These are phyloP conservation scores for Helostoma temminkii DNA, from an alignment of 2,797 vertebrate genomes.

Conservation along the genomic window DNA sequence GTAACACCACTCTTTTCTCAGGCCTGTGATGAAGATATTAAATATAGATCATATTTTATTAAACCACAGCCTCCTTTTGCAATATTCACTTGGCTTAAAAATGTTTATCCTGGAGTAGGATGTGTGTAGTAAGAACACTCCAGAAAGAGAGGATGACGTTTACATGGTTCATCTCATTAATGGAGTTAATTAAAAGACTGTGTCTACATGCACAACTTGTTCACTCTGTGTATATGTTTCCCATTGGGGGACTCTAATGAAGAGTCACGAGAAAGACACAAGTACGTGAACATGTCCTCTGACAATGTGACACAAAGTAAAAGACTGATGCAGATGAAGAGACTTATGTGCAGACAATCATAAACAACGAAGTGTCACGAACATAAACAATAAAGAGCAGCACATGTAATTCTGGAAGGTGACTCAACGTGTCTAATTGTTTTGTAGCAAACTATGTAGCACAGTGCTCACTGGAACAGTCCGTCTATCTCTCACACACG, in stretches of 20 bases:
- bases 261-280: not conserved
- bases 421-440: constrained; percentile 58
- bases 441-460: constrained; percentile 30
- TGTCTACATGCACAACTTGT: constrained; percentile 6
- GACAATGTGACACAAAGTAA: not conserved
- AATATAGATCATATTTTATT: not conserved
- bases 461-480: constrained; percentile 36
- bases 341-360: constrained; percentile 1
- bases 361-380: constrained; percentile 1
- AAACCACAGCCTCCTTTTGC: constrained; percentile 11
- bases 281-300: not conserved
- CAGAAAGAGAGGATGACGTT: not conserved
- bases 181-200: constrained; percentile 8
- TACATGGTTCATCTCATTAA: not conserved
- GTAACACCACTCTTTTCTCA: constrained; percentile 36
- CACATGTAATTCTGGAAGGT: constrained; percentile 32
- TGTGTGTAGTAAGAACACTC: not conserved
- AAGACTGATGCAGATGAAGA: not conserved
- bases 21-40: constrained; percentile 6
- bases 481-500: constrained; percentile 1
- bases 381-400: constrained; percentile 21
- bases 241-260: constrained; percentile 6
- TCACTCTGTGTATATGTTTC: not conserved
- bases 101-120: not conserved
- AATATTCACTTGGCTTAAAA: not conserved